A percentile compares a stretch with the other conserved stretches of the same genome.
These are phyloP conservation scores for Troglohyphantes excavatus DNA, from an alignment of 2,888 invertebrate genomes.

Conservation along the genomic window DNA sequence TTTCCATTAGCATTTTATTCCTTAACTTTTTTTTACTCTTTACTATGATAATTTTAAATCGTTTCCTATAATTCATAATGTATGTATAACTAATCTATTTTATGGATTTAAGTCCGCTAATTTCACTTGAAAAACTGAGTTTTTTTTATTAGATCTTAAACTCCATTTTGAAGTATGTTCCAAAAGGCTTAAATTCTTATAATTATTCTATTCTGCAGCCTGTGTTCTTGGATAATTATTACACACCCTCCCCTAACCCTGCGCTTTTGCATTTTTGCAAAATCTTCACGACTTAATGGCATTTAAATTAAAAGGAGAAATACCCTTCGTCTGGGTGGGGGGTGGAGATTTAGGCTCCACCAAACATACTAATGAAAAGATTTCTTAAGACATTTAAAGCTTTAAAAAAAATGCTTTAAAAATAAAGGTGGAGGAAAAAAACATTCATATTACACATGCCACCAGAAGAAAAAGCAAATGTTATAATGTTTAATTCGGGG, in stretches of 20 bases:
- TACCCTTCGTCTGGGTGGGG: conserved; percentile 29
- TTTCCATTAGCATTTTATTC: background rate
- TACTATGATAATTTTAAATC: conserved; percentile 29
- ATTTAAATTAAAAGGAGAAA: conserved; percentile 77
- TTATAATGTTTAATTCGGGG: conserved; percentile 75
- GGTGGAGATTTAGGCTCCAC: conserved; percentile 25
- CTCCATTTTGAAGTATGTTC: conserved; percentile 21
- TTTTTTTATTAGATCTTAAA: conserved; percentile 28
- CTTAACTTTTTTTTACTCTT: background rate
- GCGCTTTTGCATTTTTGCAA: conserved; percentile 17
- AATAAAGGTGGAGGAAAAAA: conserved; percentile 28
- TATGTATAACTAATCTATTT: conserved; percentile 63
- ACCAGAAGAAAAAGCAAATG: conserved; percentile 45
- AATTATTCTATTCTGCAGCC: conserved; percentile 60
- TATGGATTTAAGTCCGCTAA: conserved; percentile 17
- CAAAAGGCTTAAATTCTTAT: conserved; percentile 43
- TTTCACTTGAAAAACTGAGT: conserved; percentile 8
- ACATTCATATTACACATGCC: conserved; percentile 45
- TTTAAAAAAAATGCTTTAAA: conserved; percentile 18
- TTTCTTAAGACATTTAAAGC: conserved; percentile 65
- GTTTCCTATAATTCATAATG: conserved; percentile 56
- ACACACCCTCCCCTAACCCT: conserved; percentile 64
- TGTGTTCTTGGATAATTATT: conserved; percentile 73
- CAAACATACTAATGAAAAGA: conserved; percentile 77
- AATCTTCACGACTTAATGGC: conserved; percentile 66